Base-by-base conservation (phyloP, 2,888 invertebrate genomes). In the Thecophora atra region DNA sequence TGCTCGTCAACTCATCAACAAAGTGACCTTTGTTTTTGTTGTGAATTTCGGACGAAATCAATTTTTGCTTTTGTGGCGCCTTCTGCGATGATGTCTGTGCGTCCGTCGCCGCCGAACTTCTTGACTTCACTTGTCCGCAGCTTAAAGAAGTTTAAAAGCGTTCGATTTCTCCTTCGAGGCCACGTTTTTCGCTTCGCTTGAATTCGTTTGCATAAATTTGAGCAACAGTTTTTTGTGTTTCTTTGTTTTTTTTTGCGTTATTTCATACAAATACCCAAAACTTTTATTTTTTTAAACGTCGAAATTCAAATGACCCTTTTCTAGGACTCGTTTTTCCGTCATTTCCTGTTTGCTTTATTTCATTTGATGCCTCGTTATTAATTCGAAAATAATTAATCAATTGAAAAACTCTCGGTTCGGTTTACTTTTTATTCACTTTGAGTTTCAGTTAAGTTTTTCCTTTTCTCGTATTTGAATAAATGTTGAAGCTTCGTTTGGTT, bases 11-110 rank as follows among this genome's bases (percentile, higher is more conserved):
- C 2, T 37, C 37, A 37, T 37, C 37, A 2, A 37, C 37, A 37
- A 37, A 37, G 11, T 37, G 37, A 37, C 11, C 6, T 5, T 17
- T 52, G 52, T 19, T 52, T 1, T 19, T 52, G 52, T 52, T 52
- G 11, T 52, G 52, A 19, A 52, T 52, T 52, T 37, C 19, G 19
- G 19, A 19, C 37, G 42, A 62, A 62, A 62, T 62, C 62, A 62
- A 62, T 62, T 62, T 62, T 21, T 15, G 62, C 37, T 62, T 62
- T 37, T 62, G 62, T 62, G 62, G 62, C 62, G 62, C 37, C 62
- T 37, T 62, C n/a, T 7, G 28, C 30, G 37, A 8, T 37, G 37
- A 6, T 37, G 37, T 37, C 37, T 62, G 28, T 60, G 30, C 30
- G n/a, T 19, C 52, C 13, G 54, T 8, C 54, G 11, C 17, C 54